Percentiles rank a stretch among this genome's conserved stretches.
Evolutionary conservation across 2,797 vertebrate genomes (phyloP).

Genomic region (Malurus splendens): DNA sequence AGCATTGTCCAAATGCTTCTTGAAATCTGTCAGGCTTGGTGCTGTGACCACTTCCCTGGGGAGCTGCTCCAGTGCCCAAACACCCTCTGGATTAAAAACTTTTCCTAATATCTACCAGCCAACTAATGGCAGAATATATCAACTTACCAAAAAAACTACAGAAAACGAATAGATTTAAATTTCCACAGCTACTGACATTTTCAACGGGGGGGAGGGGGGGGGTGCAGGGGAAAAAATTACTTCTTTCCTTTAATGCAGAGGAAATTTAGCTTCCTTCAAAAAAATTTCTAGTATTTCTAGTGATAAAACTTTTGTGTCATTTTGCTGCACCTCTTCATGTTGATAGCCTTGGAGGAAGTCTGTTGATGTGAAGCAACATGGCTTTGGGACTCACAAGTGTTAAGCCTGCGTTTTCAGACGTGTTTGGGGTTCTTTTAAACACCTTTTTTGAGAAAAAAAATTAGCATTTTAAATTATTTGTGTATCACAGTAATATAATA

Average conservation of each 20-base stretch:
- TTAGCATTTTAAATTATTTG: background rate
- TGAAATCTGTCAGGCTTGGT: background rate
- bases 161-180: background rate
- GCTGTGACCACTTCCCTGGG: background rate
- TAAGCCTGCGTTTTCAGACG: background rate
- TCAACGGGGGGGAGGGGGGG: fast-evolving
- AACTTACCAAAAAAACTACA: background rate
- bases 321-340: background rate
- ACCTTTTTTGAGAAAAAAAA: background rate
- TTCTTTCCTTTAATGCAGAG: background rate
- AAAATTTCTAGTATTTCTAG: background rate
- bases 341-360: background rate
- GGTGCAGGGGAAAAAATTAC: background rate
- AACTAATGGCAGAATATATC: background rate
- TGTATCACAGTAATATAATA: background rate
- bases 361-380: background rate
- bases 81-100: background rate
- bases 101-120: background rate
- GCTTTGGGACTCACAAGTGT: background rate
- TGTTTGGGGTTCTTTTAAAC: background rate
- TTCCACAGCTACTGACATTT: background rate
- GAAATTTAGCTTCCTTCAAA: background rate
- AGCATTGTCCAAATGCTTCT: background rate
- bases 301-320: background rate
- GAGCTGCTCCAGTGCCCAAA: fast-evolving